phyloP scores from a whole-genome alignment of 2,797 vertebrate genomes.

The Leuciscus waleckii region DNA sequence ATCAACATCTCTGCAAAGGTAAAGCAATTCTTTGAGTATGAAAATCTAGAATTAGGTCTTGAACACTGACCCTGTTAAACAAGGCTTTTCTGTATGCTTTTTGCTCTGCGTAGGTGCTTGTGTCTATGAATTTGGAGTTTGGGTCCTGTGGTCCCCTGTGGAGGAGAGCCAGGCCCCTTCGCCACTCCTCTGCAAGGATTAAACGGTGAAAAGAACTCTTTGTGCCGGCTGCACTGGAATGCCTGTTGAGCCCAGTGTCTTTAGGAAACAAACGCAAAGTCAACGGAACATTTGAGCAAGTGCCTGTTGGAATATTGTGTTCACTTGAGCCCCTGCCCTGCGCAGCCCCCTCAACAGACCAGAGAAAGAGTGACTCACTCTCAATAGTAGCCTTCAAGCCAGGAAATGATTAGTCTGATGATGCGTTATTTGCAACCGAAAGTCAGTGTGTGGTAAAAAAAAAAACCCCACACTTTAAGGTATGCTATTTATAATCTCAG shows the following conservation, averaged over 20 bases:
- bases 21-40: not conserved
- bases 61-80: not conserved
- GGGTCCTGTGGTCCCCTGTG: conserved; percentile 48
- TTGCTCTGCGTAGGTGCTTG: conserved; percentile 16
- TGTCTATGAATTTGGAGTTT: conserved; percentile 24
- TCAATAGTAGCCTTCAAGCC: conserved; percentile 30
- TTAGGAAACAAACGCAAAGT: conserved; percentile 75
- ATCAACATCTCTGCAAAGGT: conserved; percentile 4
- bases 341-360: conserved; percentile 43
- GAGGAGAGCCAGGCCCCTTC: conserved; percentile 61
- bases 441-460: not conserved
- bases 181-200: conserved; percentile 69
- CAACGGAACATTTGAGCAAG: conserved; percentile 73
- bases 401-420: conserved; percentile 48
- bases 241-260: conserved; percentile 66
- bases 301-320: conserved; percentile 63
- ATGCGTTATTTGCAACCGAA: conserved; percentile 1
- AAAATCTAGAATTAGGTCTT: not conserved
- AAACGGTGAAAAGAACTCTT: conserved; percentile 76
- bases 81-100: not conserved
- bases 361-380: conserved; percentile 62
- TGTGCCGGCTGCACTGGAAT: conserved; percentile 71
- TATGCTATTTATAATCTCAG: conserved; percentile 32
- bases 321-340: conserved; percentile 49
- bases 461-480: not conserved